Base-by-base conservation (phyloP, 2,113 vertebrate genomes). In the Pandion haliaetus region DNA sequence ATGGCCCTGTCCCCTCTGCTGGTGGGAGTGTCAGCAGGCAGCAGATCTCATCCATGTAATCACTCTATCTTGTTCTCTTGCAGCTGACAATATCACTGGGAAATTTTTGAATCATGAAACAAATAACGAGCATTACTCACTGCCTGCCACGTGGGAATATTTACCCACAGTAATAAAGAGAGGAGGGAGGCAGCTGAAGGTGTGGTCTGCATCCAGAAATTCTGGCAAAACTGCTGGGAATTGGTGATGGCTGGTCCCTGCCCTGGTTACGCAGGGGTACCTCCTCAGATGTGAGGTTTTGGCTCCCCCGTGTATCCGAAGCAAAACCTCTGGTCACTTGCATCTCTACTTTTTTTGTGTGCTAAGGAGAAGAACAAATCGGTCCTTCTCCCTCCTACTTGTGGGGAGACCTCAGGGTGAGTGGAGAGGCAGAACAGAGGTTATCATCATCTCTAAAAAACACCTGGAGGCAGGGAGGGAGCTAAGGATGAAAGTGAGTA, bases 51-150 rank as follows among this genome's bases (percentile, higher is more conserved):
- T 23, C 24, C 0, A 0, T 15, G 31, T 32, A 26, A 3, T 84
- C 29, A 59, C 25, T 12, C 12, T 20, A 1, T 2, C 24, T 47
- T 36, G 10, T 5, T 1, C 36, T 44, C 16, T 70, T 0, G 0
- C 32, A 79, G 32, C 8, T 2, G 1, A 62, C 4, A 15, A 10
- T 38, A 52, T 67, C 69, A n/a, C 13, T 7, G 10, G 17, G 12
- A 92, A 63, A 49, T 36, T 36, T 12, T 44, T 86, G 32, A 65
- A 1, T 44, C 44, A 31, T 36, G 24, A 61, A 47, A 59, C 40
- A n/a, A 47, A 29, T 57, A 65, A 67, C 5, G 5, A 82, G 38
- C 1, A 0, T 54, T 65, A 38, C 32, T 76, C 29, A 72, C 28
- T 80, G 31, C 44, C 70, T 85, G n/a, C 40, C 31, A 47, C 3